These are phyloP conservation scores for Mercenaria mercenaria DNA, from an alignment of 1,140 invertebrate species.

Conservation along the genomic window DNA sequence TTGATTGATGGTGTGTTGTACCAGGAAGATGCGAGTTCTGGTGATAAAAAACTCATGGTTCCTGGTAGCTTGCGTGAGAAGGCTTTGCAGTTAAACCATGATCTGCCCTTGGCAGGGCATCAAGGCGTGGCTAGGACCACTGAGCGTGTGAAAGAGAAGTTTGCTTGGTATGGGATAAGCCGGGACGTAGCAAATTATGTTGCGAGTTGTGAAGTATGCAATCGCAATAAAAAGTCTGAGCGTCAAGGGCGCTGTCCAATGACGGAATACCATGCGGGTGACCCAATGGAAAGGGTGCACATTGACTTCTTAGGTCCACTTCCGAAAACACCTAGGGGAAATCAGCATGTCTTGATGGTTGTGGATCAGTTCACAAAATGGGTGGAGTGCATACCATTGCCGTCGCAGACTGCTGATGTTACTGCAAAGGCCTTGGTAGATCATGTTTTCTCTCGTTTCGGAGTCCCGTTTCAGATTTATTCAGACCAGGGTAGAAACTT, in stretches of 20 bases:
- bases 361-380: conserved; percentile 61
- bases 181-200: not conserved
- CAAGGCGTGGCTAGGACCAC: not conserved
- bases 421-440: not conserved
- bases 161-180: not conserved
- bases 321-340: not conserved
- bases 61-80: not conserved
- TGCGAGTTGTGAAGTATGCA: not conserved
- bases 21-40: not conserved
- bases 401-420: not conserved
- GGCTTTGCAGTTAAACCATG: not conserved
- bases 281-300: conserved; percentile 20
- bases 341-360: conserved; percentile 15
- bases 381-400: conserved; percentile 26
- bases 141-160: not conserved
- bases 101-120: not conserved
- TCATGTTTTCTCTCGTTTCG: not conserved
- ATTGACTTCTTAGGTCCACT: conserved; percentile 15
- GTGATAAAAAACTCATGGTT: not conserved
- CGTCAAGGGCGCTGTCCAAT: not conserved
- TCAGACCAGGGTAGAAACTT: conserved; percentile 44
- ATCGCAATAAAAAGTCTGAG: not conserved
- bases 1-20: not conserved
- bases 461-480: not conserved
- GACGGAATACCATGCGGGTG: not conserved